Evolutionary conservation across 2,888 invertebrate species (phyloP), one percentile per base, ranked within the genome.

Genomic region (Pycnomerus fuliginosus): DNA sequence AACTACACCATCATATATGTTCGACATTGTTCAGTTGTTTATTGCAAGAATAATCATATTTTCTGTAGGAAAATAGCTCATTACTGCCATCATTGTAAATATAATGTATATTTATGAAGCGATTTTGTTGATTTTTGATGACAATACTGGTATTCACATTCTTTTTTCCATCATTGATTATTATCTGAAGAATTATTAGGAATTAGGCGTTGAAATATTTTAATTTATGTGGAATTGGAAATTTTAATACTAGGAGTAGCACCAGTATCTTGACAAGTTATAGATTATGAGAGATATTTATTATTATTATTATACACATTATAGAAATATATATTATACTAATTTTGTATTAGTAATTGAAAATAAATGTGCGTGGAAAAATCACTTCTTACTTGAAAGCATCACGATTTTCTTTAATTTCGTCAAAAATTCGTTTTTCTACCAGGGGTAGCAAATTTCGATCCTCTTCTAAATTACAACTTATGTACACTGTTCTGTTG

Each of bases 401-500:
- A 20, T 71, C 65, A 7, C 73, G 70, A 56, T 62, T 51, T 8
- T 56, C 52, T 32, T 67, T 67, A 14, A 76, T 71, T 64, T 76
- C 74, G 50, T 73, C 67, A 42, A 64, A 58, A 7, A 76, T 50
- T 40, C 67, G 58, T 52, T 72, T 69, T 55, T 75, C 74, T 22
- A 76, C 48, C 17, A 62, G 28, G 2, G 69, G 67, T 24, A 66
- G 47, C 7, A 64, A 50, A 28, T 64, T 54, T 47, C 61, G 63
- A 57, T 73, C 71, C 3, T 65, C 55, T 16, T 65, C 61, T 3
- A 76, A 38, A 58, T 77, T 77, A 48, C 70, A 74, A 61, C 76
- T 77, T n/a, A 77, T 57, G 56, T 68, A 76, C 7, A 76, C 71
- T 33, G 69, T 70, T 55, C 75, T 76, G 2, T 69, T 62, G 8